Conservation (phyloP, 2,888 invertebrate genomes). For the Clanis bilineata region DNA sequence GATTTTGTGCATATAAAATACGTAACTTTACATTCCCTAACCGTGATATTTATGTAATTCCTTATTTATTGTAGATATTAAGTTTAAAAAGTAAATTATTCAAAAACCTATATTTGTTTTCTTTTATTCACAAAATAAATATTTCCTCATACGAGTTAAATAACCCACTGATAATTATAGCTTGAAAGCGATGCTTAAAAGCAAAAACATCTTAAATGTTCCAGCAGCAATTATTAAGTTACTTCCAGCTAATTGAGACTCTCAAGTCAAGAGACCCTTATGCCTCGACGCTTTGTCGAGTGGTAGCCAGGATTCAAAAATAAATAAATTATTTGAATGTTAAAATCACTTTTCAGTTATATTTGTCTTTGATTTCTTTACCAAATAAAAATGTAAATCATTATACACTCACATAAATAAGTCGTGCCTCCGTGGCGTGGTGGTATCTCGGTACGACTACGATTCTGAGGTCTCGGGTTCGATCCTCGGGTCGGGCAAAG, state of each 20-base stretch:
- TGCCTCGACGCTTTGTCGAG: constrained; percentile 52
- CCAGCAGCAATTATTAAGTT: constrained; percentile 56
- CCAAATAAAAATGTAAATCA: no score
- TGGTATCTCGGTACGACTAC: no score
- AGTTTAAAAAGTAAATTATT: constrained; percentile 4
- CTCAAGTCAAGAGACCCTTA: constrained; percentile 46
- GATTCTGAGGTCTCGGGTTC: no score
- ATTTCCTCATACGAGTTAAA: no score
- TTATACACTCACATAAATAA: no score
- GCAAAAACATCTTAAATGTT: constrained; percentile 12
- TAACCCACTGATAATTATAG: not conserved
- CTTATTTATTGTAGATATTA: constrained; percentile 22
- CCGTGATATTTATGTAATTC: constrained; percentile 31
- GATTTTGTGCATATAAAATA: not conserved
- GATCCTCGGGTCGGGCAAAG: no score
- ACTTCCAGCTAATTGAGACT: constrained; percentile 59
- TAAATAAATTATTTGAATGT: constrained; percentile 23
- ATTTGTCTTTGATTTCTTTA: no score
- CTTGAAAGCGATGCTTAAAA: not conserved
- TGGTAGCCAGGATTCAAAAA: constrained; percentile 27
- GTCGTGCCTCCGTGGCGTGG: no score
- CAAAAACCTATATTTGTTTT: not conserved
- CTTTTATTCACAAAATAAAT: not conserved
- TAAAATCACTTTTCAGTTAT: not conserved
- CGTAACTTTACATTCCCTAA: constrained; percentile 11